phyloP scores from a whole-genome alignment of 2,888 invertebrate genomes.

The Caradrina kadenii region DNA sequence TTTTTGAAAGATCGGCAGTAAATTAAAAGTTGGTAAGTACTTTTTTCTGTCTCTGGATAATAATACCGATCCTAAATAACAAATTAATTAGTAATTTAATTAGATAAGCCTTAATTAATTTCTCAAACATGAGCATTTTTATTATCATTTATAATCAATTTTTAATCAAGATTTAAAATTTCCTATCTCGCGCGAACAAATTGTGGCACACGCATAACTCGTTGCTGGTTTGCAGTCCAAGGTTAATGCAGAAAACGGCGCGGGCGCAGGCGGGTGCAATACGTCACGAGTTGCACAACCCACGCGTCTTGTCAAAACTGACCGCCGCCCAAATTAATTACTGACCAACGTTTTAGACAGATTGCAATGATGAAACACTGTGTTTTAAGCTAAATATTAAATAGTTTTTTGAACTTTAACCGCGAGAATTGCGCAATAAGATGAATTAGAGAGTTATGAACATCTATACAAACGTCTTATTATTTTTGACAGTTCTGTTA shows the following conservation, averaged over 20 bases:
- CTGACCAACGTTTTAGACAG: constrained; percentile 66
- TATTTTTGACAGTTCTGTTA: constrained; percentile 3
- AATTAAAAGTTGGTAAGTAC: no score
- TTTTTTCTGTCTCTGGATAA: not conserved
- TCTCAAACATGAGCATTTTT: constrained; percentile 1
- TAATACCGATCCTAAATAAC: not conserved
- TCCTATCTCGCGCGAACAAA: constrained; percentile 44
- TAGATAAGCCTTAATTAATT: constrained; percentile 8
- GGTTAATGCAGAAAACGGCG: constrained; percentile 76
- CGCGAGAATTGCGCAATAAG: constrained; percentile 39
- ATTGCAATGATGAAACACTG: constrained; percentile 66
- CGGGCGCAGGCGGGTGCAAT: constrained; percentile 73
- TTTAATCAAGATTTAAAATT: constrained; percentile 26
- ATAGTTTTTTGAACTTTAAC: constrained; percentile 65
- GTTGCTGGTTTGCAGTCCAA: constrained; percentile 71
- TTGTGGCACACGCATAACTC: constrained; percentile 56
- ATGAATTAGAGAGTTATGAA: constrained; percentile 22
- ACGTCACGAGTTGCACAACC: constrained; percentile 77
- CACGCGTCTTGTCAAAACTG: constrained; percentile 74
- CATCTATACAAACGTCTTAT: constrained; percentile 7
- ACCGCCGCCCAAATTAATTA: constrained; percentile 76
- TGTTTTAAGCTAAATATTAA: constrained; percentile 58
- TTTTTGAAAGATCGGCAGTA: no score
- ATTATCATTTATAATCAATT: constrained; percentile 18
- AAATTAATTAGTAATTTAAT: constrained; percentile 15